Conservation (phyloP, 2,113 vertebrate species). For the Callaeas wilsoni region DNA sequence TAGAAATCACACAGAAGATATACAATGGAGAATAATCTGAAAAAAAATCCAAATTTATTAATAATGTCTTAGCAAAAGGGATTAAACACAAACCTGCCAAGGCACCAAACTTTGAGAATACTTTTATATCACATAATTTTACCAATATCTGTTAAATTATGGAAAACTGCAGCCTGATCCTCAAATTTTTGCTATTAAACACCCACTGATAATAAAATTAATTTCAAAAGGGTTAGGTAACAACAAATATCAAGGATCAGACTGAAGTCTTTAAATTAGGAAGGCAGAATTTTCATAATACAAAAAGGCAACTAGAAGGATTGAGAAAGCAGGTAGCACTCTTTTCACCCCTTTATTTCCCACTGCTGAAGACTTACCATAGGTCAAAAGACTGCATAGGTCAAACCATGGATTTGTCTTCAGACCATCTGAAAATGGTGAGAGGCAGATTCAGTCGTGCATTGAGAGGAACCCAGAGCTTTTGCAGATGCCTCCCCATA, state of each 20-base stretch:
- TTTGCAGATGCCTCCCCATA: background rate
- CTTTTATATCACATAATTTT: background rate
- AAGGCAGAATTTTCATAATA: background rate
- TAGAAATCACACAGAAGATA: background rate
- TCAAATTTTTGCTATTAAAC: background rate
- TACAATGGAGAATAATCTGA: background rate
- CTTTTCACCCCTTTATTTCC: background rate
- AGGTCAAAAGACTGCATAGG: background rate
- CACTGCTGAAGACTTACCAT: background rate
- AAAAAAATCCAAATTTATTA: background rate
- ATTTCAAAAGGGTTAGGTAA: background rate
- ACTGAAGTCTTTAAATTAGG: background rate
- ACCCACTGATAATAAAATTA: background rate
- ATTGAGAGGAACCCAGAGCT: background rate
- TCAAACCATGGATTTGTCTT: background rate
- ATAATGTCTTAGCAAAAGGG: background rate
- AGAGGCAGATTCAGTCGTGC: background rate
- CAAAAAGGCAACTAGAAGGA: background rate
- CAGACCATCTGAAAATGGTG: background rate
- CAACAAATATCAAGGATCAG: background rate
- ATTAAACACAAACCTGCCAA: background rate
- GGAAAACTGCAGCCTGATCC: background rate
- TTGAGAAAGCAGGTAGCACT: background rate
- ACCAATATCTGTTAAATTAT: background rate
- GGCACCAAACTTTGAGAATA: background rate